A percentile compares a stretch with the other conserved stretches of the same genome.
Conservation (phyloP, 1,140 invertebrate genomes). For the Apis florea region DNA sequence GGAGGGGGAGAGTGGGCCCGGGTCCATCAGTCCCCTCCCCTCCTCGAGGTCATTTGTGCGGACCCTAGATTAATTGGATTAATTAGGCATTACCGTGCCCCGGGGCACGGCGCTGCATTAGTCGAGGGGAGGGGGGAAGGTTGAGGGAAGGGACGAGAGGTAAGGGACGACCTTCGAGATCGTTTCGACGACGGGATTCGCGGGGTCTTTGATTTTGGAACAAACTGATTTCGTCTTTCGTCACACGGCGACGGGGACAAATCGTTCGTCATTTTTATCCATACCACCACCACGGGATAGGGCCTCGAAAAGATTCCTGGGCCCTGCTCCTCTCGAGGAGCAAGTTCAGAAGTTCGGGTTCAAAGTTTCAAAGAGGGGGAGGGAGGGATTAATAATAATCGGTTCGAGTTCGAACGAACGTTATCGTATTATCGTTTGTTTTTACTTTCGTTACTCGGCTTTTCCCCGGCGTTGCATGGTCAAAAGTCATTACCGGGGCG, state of each 20-base stretch:
- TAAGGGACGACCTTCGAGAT: slow-evolving; percentile 54
- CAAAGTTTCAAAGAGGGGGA: too few relatives aligned
- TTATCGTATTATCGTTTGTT: too few relatives aligned
- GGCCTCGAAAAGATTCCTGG: too few relatives aligned
- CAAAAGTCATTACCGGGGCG: slow-evolving; percentile 76
- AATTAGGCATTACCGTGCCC: slow-evolving; percentile 80
- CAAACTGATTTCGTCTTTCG: slow-evolving; percentile 62
- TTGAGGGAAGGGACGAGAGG: background rate
- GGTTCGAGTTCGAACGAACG: too few relatives aligned
- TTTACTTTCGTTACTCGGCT: slow-evolving; percentile 33
- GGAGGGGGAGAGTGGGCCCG: too few relatives aligned
- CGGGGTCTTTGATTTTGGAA: slow-evolving; percentile 64
- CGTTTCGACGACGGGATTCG: slow-evolving; percentile 47
- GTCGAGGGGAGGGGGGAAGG: slow-evolving; percentile 47
- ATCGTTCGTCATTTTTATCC: slow-evolving; percentile 25
- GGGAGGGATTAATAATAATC: too few relatives aligned
- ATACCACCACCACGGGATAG: background rate
- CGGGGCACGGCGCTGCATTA: slow-evolving; percentile 76
- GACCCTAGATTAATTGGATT: slow-evolving; percentile 80
- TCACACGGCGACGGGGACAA: slow-evolving; percentile 49
- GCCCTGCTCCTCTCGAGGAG: too few relatives aligned
- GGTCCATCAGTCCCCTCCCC: slow-evolving; percentile 73
- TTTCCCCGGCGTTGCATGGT: slow-evolving; percentile 70
- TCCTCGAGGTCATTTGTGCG: slow-evolving; percentile 79
- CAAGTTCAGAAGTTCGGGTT: too few relatives aligned